These are phyloP conservation scores for Brachyrhaphis roseni DNA, from an alignment of 2,797 vertebrate genomes.

Conservation along the genomic window DNA sequence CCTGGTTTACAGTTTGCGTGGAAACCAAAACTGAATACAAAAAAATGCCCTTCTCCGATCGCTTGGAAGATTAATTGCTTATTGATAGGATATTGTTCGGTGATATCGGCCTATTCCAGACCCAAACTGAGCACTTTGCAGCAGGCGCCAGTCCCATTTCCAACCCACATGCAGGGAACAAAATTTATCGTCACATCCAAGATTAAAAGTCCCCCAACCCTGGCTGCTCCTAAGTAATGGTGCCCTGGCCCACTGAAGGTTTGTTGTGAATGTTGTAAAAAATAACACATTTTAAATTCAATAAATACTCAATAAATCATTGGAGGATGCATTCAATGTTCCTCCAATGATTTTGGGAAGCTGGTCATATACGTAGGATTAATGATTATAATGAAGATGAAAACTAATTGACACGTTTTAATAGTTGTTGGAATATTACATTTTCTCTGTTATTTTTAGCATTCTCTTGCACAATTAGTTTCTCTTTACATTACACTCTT, in stretches of 20 bases:
- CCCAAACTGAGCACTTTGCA: constrained; percentile 18
- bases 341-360: background rate
- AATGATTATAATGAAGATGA: background rate
- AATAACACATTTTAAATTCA: background rate
- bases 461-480: background rate
- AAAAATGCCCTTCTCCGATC: background rate
- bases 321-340: background rate
- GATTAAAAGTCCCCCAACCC: constrained; percentile 62
- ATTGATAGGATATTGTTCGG: background rate
- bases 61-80: background rate
- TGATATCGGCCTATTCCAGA: background rate
- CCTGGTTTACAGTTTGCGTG: too few species aligned
- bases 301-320: background rate
- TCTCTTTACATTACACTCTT: background rate
- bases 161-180: constrained; percentile 33
- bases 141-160: constrained; percentile 56
- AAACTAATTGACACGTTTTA: background rate
- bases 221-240: background rate
- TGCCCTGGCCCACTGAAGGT: background rate
- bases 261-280: background rate
- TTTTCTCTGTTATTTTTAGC: background rate
- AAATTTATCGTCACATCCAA: constrained; percentile 59
- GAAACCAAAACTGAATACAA: background rate
- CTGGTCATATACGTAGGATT: background rate
- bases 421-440: background rate